Percentiles rank a stretch among this genome's conserved stretches.
Conservation (phyloP, 2,888 invertebrate genomes). For the Drosophila pseudotakahashii region DNA sequence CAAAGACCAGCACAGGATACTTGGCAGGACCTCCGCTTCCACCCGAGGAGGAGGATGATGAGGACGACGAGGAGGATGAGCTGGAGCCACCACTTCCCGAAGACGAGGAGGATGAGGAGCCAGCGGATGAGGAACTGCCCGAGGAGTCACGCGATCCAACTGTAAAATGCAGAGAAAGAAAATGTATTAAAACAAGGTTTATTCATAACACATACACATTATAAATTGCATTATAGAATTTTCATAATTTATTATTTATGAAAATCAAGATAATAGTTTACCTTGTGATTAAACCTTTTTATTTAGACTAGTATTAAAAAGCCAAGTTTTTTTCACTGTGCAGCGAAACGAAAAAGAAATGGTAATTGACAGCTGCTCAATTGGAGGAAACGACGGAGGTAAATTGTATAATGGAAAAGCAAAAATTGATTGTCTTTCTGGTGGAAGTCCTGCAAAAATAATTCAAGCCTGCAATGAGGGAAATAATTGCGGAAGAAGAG, state of each 20-base stretch:
- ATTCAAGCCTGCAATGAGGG: slow-evolving; percentile 11
- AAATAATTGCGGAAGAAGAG: slow-evolving; percentile 2
- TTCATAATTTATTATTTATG: too few species aligned
- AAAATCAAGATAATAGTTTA: too few species aligned
- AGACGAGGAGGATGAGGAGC: slow-evolving; percentile 25
- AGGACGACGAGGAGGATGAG: slow-evolving; percentile 82
- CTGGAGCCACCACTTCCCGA: slow-evolving; percentile 51
- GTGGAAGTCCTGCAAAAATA: slow-evolving; percentile 15
- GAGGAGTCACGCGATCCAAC: slow-evolving; percentile 83
- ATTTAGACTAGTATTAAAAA: too few species aligned
- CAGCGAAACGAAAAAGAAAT: not conserved
- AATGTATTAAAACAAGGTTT: too few species aligned
- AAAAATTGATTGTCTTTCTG: slow-evolving; percentile 41
- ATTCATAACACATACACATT: too few species aligned
- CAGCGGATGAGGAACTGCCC: slow-evolving; percentile 41
- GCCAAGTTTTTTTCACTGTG: not conserved
- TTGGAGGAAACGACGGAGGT: slow-evolving; percentile 32
- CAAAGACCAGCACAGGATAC: slow-evolving; percentile 96
- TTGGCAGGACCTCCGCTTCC: slow-evolving; percentile 85
- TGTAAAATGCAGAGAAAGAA: slow-evolving; percentile 59
- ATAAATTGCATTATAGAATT: too few species aligned
- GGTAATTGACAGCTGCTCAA: slow-evolving; percentile 49
- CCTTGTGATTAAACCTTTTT: too few species aligned
- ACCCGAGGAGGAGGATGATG: slow-evolving; percentile 75
- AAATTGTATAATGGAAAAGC: slow-evolving; percentile 19